Evolutionary conservation across 1,140 invertebrate species (phyloP).

Genomic region (Oppia nitens): DNA sequence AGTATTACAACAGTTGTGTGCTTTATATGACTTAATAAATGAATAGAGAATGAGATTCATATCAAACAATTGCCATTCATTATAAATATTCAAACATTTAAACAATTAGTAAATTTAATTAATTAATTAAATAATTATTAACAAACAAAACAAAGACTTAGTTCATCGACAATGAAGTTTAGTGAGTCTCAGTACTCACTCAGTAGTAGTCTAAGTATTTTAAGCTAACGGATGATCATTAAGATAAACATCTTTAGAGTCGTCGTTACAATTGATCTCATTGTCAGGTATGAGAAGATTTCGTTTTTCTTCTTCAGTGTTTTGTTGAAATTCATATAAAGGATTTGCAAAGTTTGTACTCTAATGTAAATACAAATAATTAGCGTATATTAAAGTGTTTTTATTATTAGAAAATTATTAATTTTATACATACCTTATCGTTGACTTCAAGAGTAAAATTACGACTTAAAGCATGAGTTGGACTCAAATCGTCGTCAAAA

Average conservation of each 20-base stretch:
- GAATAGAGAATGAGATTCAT: too few relatives aligned
- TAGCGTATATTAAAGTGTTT: background rate
- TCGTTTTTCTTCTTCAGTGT: conserved; percentile 7
- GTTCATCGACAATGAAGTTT: too few relatives aligned
- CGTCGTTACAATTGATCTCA: background rate
- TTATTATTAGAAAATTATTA: conserved; percentile 2
- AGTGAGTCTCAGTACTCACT: background rate
- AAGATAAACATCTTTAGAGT: background rate
- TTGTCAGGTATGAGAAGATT: background rate
- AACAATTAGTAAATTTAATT: too few relatives aligned
- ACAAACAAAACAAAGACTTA: too few relatives aligned
- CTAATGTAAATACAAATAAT: conserved; percentile 25
- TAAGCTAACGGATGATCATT: background rate
- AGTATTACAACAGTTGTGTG: too few relatives aligned
- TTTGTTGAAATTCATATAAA: conserved; percentile 43
- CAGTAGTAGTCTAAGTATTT: background rate
- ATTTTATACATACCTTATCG: conserved; percentile 28
- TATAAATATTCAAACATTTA: too few relatives aligned
- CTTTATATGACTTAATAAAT: too few relatives aligned
- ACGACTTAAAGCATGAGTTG: conserved; percentile 35
- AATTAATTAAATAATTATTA: too few relatives aligned
- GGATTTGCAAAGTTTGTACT: conserved; percentile 61
- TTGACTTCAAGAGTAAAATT: conserved; percentile 38
- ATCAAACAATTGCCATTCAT: too few relatives aligned
- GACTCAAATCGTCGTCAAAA: conserved; percentile 35